Conservation (phyloP, 2,888 invertebrate genomes). For the Andrena minutula region DNA sequence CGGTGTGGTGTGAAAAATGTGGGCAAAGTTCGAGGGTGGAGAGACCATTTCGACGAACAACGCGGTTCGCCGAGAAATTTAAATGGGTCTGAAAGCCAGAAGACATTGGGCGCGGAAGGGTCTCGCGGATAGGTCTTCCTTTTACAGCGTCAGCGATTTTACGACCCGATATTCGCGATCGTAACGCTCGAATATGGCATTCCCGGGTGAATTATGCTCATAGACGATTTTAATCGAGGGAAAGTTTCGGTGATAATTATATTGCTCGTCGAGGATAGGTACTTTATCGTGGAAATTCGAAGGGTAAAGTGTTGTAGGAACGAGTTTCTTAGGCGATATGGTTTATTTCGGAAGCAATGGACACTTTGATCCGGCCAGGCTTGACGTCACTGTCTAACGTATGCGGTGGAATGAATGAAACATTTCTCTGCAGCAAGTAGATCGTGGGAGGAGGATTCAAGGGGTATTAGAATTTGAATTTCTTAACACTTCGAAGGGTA, state of each 20-base stretch:
- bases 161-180: not conserved
- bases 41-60: not conserved
- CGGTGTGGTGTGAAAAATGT: slow-evolving; percentile 16
- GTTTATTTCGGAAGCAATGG: slow-evolving; percentile 30
- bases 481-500: slow-evolving; percentile 41
- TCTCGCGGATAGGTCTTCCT: not conserved
- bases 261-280: too few species aligned
- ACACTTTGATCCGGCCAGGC: slow-evolving; percentile 49
- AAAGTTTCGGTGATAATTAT: too few species aligned
- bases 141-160: not conserved
- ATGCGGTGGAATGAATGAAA: slow-evolving; percentile 62
- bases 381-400: slow-evolving; percentile 19
- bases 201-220: not conserved
- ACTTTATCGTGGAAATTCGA: not conserved
- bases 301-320: not conserved
- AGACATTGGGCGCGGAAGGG: not conserved
- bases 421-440: slow-evolving; percentile 56
- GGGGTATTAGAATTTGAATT: slow-evolving; percentile 67
- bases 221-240: not conserved
- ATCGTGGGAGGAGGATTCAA: slow-evolving; percentile 46
- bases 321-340: slow-evolving; percentile 8
- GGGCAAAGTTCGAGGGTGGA: not conserved
- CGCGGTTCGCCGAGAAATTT: slow-evolving; percentile 8
- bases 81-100: not conserved
- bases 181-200: not conserved